A percentile compares a stretch with the other conserved stretches of the same genome.
Conservation (phyloP, 2,113 vertebrate genomes). For the Agapornis roseicollis region DNA sequence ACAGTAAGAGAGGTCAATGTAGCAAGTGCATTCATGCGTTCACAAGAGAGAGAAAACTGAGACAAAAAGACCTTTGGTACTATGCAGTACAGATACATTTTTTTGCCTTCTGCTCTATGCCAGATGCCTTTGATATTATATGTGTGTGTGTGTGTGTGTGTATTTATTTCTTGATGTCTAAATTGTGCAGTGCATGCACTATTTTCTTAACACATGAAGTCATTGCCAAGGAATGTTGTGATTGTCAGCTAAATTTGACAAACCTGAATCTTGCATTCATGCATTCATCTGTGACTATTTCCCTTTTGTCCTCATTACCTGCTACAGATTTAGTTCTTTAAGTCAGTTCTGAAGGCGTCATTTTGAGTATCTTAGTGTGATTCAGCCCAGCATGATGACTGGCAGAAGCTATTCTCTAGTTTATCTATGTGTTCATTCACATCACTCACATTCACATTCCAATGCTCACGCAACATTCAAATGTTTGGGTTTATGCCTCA, state of each 20-base stretch:
- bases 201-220: neutral
- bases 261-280: neutral
- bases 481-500: neutral
- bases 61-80: neutral
- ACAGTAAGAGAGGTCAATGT: neutral
- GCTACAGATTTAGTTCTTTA: neutral
- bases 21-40: neutral
- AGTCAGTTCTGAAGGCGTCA: neutral
- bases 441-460: neutral
- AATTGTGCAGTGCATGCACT: neutral
- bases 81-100: neutral
- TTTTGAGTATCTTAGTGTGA: neutral
- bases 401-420: neutral
- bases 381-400: neutral
- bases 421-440: neutral
- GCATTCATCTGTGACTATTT: neutral
- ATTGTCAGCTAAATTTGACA: neutral
- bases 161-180: neutral
- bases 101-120: neutral
- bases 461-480: neutral
- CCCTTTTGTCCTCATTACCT: neutral
- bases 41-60: neutral
- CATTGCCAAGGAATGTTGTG: neutral
- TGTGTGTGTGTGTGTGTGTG: fast-evolving
- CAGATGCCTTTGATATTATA: neutral